Base-by-base conservation (phyloP, 2,888 invertebrate species). In the Acrobeloides nanus region DNA sequence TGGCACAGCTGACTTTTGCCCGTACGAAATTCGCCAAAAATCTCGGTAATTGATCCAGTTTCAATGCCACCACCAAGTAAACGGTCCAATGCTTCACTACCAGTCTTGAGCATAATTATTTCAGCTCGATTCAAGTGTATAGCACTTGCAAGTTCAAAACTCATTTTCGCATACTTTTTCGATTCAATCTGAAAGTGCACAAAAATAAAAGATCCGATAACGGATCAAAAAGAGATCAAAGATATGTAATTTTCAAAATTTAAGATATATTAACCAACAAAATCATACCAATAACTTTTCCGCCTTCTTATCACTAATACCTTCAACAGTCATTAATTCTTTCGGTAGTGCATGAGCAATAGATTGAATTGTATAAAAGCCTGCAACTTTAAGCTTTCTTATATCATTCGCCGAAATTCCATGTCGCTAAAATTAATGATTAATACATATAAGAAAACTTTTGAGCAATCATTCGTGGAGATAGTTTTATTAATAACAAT, bases 1-100 rank as follows among this genome's bases (percentile, higher is more conserved):
- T 95, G 95, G 71, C 93, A 95, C 3, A 97, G 68, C 73, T 97
- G 95, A 3, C 93, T 89, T 77, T 97, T 97, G 23, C 95, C 95
- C 1, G 92, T 90, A 55, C 95, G 81, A 74, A 95, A 97, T 76
- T 97, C 95, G 10, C 95, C 95, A 79, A 97, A 95, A 67, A 97
- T 83, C 54, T 97, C 95, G 0, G 95, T 97, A 32, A 97, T 92
- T 0, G 92, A 90, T 0, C 95, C 95, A 0, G 95, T 97, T 77
- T 97, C 95, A 60, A 97, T 84, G 3, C 95, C 97, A 34, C 95
- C 79, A 72, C 64, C 67, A 8, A 70, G 54, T 25, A 70, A 51
- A 37, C 66, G 58, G 50, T 70, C 63, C 32, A 71, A 55, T 32
- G 65, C 63, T 33, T 62, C 63, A 1, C 64, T 64, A 1, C 95